Evolutionary conservation across 2,888 invertebrate species (phyloP), one percentile per base, ranked within the genome.

Genomic region (Leptinotarsa tumamoca): DNA sequence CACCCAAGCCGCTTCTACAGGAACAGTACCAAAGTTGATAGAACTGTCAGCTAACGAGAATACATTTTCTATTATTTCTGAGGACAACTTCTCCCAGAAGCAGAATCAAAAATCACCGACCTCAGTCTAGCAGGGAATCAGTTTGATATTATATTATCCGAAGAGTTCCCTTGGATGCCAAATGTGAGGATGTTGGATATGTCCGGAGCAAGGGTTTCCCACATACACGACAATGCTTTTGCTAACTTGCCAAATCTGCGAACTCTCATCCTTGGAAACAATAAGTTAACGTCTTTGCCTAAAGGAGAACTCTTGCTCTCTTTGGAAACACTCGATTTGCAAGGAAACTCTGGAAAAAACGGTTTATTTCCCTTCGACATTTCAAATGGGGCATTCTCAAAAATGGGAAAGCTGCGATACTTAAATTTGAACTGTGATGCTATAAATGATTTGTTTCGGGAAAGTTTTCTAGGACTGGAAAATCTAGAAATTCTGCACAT

Each of bases 1-100:
- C 33, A 88, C 90, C 1, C 83, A 86, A 66, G 88, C 90, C 2
- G 87, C 91, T 66, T 67, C 76, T 10, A 87, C 86, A 61, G 86
- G 89, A 0, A 86, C 80, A 13, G 82, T 92, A 56, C 91, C 91
- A 0, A 87, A 87, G 0, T 80, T 92, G 5, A 83, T 80, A 76
- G 88, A 87, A 70, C 84, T 92, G 23, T 90, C 90, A 79, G 83
- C 92, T 73, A 91, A 90, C 52, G 91, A 91, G 83, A 92, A 92
- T 83, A 84, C 86, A 4, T 90, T 92, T 63, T 87, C 88, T 73
- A 81, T 80, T 4, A 89, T 92, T 14, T 81, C 86, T 1, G 86
- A 88, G 75, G 77, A 87, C 1, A 5, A 27, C 27, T 27, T 27
- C 1, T 27, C 1, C 27, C 27, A n/a, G n/a, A n/a, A n/a, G 27